Percentiles rank a stretch among this genome's conserved stretches.
Conservation (phyloP, 1,140 invertebrate species). For the Carposina sasakii region DNA sequence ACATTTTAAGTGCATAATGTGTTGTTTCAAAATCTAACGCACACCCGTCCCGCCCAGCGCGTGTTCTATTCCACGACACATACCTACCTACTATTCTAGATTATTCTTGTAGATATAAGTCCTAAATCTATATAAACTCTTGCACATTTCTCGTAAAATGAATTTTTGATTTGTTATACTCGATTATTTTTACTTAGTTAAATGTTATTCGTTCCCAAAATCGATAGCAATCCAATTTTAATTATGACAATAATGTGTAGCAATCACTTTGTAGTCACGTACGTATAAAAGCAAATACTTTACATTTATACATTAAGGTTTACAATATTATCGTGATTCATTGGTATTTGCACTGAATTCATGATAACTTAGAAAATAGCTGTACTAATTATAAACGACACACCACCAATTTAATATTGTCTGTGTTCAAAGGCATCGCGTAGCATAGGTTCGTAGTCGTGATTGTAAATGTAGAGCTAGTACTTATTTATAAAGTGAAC, state of each 20-base stretch:
- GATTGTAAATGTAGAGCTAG: too few relatives aligned
- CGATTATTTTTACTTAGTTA: too few relatives aligned
- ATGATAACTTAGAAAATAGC: neutral
- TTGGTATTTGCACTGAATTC: neutral
- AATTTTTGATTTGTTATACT: too few relatives aligned
- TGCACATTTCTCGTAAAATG: too few relatives aligned
- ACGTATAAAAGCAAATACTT: neutral
- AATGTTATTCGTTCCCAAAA: too few relatives aligned
- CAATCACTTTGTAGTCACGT: conserved; percentile 9
- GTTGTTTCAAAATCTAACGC: conserved; percentile 39
- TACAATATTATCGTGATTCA: neutral
- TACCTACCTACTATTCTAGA: too few relatives aligned
- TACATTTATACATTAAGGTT: neutral
- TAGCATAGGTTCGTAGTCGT: too few relatives aligned
- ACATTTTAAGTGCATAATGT: too few relatives aligned
- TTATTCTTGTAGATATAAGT: too few relatives aligned
- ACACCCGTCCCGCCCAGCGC: conserved; percentile 61
- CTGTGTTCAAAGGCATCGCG: conserved; percentile 54
- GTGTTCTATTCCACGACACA: conserved; percentile 69
- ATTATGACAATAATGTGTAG: conserved; percentile 29
- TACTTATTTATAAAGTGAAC: too few relatives aligned
- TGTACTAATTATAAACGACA: conserved; percentile 24
- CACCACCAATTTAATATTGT: conserved; percentile 51
- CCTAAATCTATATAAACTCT: neutral
- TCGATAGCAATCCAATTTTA: too few relatives aligned